Percentiles rank a stretch among this genome's conserved stretches.
phyloP scores from a whole-genome alignment of 1,140 invertebrate genomes.

The Eumaeus atala region DNA sequence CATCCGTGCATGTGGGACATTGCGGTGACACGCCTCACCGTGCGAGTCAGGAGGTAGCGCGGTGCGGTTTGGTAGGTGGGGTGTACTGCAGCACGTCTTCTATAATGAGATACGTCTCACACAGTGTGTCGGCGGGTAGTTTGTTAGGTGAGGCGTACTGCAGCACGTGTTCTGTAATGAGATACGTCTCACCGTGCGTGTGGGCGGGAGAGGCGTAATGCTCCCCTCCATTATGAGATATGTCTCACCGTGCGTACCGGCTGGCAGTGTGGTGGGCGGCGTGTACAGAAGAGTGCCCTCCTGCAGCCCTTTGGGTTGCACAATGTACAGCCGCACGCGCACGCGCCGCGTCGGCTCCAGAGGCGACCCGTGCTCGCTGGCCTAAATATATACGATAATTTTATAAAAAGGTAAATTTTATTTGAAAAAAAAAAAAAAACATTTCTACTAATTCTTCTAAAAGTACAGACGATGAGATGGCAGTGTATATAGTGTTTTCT shows the following conservation, averaged over 20 bases:
- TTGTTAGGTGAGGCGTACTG: constrained; percentile 78
- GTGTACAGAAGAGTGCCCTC: constrained; percentile 88
- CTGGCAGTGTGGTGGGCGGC: constrained; percentile 37
- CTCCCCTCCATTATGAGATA: not conserved
- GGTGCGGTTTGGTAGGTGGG: too few relatives aligned
- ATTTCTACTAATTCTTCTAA: too few relatives aligned
- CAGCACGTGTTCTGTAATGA: too few relatives aligned
- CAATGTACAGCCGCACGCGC: constrained; percentile 83
- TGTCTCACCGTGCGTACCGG: not conserved
- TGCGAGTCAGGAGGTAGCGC: too few relatives aligned
- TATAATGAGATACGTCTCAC: too few relatives aligned
- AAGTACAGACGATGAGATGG: too few relatives aligned
- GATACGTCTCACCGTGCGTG: not conserved
- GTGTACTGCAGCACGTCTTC: too few relatives aligned
- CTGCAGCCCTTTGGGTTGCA: constrained; percentile 92
- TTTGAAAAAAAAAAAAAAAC: too few relatives aligned
- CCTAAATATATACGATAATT: constrained; percentile 15
- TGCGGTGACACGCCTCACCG: too few relatives aligned
- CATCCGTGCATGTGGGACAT: too few relatives aligned
- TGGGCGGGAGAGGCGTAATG: not conserved
- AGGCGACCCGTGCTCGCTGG: constrained; percentile 33
- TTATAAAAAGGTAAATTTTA: too few relatives aligned
- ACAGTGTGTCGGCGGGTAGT: not conserved
- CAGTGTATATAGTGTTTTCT: too few relatives aligned
- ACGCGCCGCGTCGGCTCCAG: constrained; percentile 45